Conservation (phyloP, 2,113 vertebrate species). For the Ictalurus punctatus region DNA sequence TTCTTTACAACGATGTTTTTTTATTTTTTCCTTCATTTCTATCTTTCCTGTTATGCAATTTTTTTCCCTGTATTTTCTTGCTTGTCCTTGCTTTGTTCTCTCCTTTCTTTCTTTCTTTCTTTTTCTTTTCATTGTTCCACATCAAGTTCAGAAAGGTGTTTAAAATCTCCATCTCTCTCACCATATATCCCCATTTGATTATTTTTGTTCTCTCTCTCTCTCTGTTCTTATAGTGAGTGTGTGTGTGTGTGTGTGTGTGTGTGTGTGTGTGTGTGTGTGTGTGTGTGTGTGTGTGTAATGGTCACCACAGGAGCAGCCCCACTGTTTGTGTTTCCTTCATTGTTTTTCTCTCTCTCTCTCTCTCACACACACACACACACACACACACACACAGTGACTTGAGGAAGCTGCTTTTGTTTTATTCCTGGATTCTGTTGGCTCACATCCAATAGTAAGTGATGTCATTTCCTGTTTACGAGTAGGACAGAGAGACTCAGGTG, state of each 20-base stretch:
- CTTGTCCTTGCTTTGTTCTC: not conserved
- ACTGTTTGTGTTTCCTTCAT: slow-evolving; percentile 15
- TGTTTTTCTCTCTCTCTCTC: slow-evolving; percentile 7
- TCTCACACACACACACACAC: too few species aligned
- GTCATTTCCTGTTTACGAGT: slow-evolving; percentile 48
- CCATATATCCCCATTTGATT: slow-evolving; percentile 7
- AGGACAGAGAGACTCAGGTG: not conserved
- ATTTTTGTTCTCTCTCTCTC: not conserved
- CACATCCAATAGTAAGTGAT: slow-evolving; percentile 34
- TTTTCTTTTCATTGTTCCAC: not conserved
- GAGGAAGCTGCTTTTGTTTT: slow-evolving; percentile 15
- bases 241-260: not conserved
- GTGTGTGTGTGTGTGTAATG: not conserved
- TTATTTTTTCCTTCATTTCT: not conserved
- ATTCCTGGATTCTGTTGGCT: slow-evolving; percentile 36
- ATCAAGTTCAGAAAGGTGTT: not conserved
- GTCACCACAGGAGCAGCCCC: not conserved
- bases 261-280: not conserved
- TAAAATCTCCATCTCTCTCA: not conserved
- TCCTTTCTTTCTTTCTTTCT: not conserved
- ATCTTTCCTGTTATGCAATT: not conserved
- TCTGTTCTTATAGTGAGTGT: not conserved
- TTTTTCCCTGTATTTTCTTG: not conserved
- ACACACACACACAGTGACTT: not conserved
- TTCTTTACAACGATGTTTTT: not conserved